Conservation (phyloP, 2,113 vertebrate species). For the Garra rufa region DNA sequence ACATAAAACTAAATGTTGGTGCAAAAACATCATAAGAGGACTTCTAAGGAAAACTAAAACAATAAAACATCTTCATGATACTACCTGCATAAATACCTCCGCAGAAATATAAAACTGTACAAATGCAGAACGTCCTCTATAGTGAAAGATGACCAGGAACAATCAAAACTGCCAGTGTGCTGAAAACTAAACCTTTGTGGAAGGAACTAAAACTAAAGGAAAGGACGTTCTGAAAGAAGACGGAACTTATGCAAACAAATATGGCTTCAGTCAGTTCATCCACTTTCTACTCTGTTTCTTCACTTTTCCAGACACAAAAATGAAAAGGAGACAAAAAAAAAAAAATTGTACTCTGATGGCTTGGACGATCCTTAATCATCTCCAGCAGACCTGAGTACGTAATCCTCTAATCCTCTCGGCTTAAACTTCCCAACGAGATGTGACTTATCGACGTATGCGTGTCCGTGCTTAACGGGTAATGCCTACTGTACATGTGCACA, state of each 20-base stretch:
- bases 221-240: neutral
- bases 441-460: constrained; percentile 16
- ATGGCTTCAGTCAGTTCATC: neutral
- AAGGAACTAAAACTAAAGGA: neutral
- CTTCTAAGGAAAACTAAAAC: neutral
- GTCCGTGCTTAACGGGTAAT: neutral
- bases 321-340: neutral
- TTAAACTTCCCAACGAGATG: constrained; percentile 15
- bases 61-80: neutral
- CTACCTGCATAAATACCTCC: neutral
- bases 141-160: neutral
- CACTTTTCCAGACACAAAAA: neutral
- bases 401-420: constrained; percentile 27
- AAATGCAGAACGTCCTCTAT: constrained; percentile 1
- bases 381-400: constrained; percentile 8
- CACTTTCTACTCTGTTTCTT: neutral
- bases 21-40: neutral
- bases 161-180: neutral
- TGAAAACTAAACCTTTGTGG: neutral
- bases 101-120: constrained; percentile 1
- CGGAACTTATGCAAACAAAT: neutral
- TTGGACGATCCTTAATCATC: neutral
- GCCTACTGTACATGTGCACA: neutral
- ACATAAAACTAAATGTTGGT: neutral
- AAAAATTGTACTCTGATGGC: constrained; percentile 3